Base-by-base conservation (phyloP, 2,797 vertebrate genomes). In the Glyptemys insculpta region DNA sequence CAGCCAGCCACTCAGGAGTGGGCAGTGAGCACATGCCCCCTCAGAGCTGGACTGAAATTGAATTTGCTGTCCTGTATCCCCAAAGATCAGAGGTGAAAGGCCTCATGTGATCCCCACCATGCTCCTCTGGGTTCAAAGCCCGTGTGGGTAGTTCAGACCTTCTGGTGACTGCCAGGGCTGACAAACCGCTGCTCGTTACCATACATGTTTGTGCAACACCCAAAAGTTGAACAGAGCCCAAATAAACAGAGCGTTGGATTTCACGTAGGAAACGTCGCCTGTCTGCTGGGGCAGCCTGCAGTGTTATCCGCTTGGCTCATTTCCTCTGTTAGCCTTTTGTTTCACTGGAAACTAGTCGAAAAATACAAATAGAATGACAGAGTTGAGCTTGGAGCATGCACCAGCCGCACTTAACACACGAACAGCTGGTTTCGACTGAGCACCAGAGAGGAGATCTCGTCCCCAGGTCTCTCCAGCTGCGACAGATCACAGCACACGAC, bases 301-400 rank as follows among this genome's bases (percentile, higher is more conserved):
- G 44, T 3, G 8, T 29, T 31, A 8, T 11, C 76, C 76, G 6
- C 29, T 15, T 8, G 76, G 44, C 47, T 78, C 14, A 11, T 47
- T 47, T 29, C 76, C 76, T 49, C 25, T 15, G 44, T 18, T 31
- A 8, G 47, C 18, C 49, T 23, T 79, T 4, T 9, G 29, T 53
- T 11, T 52, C 3, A 21, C 3, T 34, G 47, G 49, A 56, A 57
- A 56, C 5, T 5, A 57, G 27, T 10, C 9, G 9, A 50, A 56
- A 31, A 44, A 57, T 11, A 56, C 41, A 7, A 18, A 52, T 0
- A 21, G n/a, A 68, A 68, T 37, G 21, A 37, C 8, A 19, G n/a
- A 37, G 34, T 21, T 68, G 31, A 68, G 62, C 62, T 19, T 9
- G 62, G 62, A 16, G 8, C 34, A 5, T 4, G 31, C 34, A 18